Base-by-base conservation (phyloP, 2,797 vertebrate species). In the Sebastes vulpes region DNA sequence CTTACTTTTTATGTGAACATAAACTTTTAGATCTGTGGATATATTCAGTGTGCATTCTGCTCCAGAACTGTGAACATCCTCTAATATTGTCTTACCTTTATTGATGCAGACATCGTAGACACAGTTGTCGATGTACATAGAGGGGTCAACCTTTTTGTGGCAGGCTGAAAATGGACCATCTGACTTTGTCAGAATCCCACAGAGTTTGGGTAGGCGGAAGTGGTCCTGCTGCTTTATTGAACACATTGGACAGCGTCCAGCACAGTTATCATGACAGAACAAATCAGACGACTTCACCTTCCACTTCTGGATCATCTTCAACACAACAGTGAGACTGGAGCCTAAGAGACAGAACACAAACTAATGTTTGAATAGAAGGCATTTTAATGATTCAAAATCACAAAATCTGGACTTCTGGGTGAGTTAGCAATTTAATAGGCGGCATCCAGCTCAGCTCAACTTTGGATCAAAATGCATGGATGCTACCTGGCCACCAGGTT, bases 201-300 rank as follows among this genome's bases (percentile, higher is more conserved):
- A 86, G n/a, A 16, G 9, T 9, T 16, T 25, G n/a, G 29, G 21
- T 0, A 5, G 5, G 11, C 38, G 10, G 56, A 6, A 86, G 31
- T 70, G 52, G 2, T 1, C 4, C 38, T 71, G 73, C 4, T 29
- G 18, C 21, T 71, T 1, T 0, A 0, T 0, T 18, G 73, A 38
- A 64, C 84, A 86, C 0, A 4, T 1, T 3, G 65, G 69, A 57
- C 84, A 86, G 3, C 14, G 11, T 11, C 84, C 80, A 8, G 4
- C 54, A 63, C 84, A 86, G 65, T 77, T 80, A 77, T 86, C 80
- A 0, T 70, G 14, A 63, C 84, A 86, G 77, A 80, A 80, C 35
- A 25, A 16, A 58, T 86, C 77, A 2, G 77, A n/a, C 10, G 73
- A 42, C 2, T 77, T 35, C 10, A 57, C 25, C 64, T 80, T 86